Evolutionary conservation across 92 coral and sea anemone species (phyloP).

Genomic region (Epizoanthus stellaris): DNA sequence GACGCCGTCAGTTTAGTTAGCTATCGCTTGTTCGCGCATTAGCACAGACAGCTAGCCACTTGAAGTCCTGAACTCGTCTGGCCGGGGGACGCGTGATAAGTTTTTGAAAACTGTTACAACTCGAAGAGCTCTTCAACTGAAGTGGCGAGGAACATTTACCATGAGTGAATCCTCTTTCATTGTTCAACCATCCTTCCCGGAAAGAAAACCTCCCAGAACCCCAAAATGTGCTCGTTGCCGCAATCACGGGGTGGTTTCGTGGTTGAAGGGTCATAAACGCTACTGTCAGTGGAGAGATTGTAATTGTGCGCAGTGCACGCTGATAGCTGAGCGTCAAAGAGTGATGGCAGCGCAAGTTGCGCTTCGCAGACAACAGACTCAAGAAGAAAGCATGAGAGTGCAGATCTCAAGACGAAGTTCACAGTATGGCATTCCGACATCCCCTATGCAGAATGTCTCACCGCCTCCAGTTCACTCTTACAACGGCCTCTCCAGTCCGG

Average conservation of each 20-base stretch:
- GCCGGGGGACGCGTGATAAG: slow-evolving; percentile 5
- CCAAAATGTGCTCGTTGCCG: slow-evolving; percentile 93
- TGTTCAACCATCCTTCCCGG: slow-evolving; percentile 69
- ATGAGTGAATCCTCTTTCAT: slow-evolving; percentile 78
- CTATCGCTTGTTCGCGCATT: slow-evolving; percentile 45
- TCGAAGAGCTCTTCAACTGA: slow-evolving; percentile 13
- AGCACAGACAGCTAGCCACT: slow-evolving; percentile 32
- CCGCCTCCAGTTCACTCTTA: slow-evolving; percentile 37
- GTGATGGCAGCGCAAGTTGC: slow-evolving; percentile 97
- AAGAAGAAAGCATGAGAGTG: slow-evolving; percentile 88
- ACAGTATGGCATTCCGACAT: slow-evolving; percentile 48
- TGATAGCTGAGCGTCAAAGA: slow-evolving; percentile 87
- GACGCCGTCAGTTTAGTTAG: slow-evolving; percentile 29
- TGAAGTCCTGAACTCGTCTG: slow-evolving; percentile 5
- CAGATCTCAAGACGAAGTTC: slow-evolving; percentile 53
- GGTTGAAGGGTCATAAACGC: slow-evolving; percentile 89
- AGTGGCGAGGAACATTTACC: not conserved
- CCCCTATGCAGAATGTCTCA: slow-evolving; percentile 35
- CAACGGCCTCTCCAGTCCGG: slow-evolving; percentile 29
- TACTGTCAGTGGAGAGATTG: slow-evolving; percentile 91
- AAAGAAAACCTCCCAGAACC: slow-evolving; percentile 81
- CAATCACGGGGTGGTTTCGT: slow-evolving; percentile 85
- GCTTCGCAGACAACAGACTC: slow-evolving; percentile 89
- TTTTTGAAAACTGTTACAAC: slow-evolving; percentile 37
- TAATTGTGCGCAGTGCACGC: slow-evolving; percentile 83